A percentile compares a stretch with the other conserved stretches of the same genome.
These are phyloP conservation scores for Eurypyga helias DNA, from an alignment of 2,113 vertebrate species.

Conservation along the genomic window DNA sequence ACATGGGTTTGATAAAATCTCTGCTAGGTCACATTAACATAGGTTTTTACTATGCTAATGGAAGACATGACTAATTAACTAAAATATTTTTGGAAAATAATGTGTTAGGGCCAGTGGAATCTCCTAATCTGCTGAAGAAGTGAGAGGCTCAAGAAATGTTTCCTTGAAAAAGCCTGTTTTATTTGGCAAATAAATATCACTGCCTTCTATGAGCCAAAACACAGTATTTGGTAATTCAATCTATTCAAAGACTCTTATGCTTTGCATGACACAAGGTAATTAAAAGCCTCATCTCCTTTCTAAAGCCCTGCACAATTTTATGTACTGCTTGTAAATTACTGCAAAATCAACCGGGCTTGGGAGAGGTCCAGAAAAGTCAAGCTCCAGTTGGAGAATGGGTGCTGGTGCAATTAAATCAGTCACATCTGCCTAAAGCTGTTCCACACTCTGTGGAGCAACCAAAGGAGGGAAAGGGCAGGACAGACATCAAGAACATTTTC, in stretches of 20 bases:
- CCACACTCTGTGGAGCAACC: not conserved
- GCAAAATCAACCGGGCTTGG: not conserved
- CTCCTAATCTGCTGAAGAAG: not conserved
- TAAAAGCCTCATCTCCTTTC: not conserved
- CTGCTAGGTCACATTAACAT: slow-evolving; percentile 51
- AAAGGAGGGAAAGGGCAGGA: not conserved
- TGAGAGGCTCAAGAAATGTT: not conserved
- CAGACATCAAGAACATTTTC: not conserved
- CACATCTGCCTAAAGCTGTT: not conserved
- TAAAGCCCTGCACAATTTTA: not conserved
- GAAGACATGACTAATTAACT: slow-evolving; percentile 13
- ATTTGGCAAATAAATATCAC: not conserved
- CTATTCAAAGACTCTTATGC: not conserved
- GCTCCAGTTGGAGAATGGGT: not conserved
- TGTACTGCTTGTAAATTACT: not conserved
- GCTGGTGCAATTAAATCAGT: not conserved
- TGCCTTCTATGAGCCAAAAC: not conserved
- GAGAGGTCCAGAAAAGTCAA: not conserved
- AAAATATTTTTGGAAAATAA: slow-evolving; percentile 37
- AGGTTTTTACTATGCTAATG: slow-evolving; percentile 36
- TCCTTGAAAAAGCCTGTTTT: not conserved
- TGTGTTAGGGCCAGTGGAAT: not conserved
- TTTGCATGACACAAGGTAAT: not conserved
- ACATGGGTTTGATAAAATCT: slow-evolving; percentile 29
- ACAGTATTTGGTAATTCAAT: not conserved